A percentile compares a stretch with the other conserved stretches of the same genome.
Evolutionary conservation across 2,113 vertebrate species (phyloP).

Genomic region (Alces alces): DNA sequence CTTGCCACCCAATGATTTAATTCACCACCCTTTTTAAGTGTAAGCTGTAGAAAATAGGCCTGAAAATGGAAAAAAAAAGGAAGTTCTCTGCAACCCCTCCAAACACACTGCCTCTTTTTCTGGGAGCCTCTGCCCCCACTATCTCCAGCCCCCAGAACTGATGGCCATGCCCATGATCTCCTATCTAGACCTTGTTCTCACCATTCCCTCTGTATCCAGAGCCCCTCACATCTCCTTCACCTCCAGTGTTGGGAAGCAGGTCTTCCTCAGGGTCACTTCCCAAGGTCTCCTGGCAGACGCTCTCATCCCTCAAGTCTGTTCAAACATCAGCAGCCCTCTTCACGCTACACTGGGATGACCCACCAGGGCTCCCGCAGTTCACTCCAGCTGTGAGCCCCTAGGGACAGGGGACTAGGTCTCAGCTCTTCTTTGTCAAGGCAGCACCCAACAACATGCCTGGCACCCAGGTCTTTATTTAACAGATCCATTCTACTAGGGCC

Average conservation of each 20-base stretch:
- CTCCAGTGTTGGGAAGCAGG: neutral
- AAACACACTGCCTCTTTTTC: neutral
- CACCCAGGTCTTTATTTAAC: neutral
- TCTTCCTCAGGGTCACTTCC: neutral
- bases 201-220: rapidly evolving
- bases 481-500: neutral
- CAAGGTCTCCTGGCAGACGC: neutral
- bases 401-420: neutral
- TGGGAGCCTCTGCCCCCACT: neutral
- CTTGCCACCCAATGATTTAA: neutral
- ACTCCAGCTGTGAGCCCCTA: neutral
- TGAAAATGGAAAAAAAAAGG: neutral
- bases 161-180: rapidly evolving
- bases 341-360: neutral
- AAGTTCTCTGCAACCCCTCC: neutral
- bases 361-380: neutral
- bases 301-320: neutral
- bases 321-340: neutral
- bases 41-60: neutral
- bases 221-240: neutral
- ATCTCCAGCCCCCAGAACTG: neutral
- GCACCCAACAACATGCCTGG: neutral
- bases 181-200: neutral
- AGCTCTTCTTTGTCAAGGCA: neutral
- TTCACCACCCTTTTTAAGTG: neutral